Evolutionary conservation across 2,113 vertebrate genomes (phyloP), one percentile per base, ranked within the genome.

Genomic region (Vicugna pacos): DNA sequence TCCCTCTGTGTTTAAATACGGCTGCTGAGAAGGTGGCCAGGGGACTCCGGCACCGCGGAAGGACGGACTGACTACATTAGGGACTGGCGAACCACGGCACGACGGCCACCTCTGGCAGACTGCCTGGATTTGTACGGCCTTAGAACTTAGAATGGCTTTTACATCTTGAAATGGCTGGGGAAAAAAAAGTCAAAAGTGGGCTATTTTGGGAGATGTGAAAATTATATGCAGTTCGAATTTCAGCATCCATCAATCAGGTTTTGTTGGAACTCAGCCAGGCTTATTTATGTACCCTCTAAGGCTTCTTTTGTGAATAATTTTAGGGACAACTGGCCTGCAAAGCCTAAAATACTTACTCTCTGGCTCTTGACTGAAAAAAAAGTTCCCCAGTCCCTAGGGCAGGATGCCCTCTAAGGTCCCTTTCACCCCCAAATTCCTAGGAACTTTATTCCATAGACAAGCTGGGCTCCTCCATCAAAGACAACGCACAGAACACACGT

Each of bases 221-320:
- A 95, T 81, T 15, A 6, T 50, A n/a, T 42, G 56, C 62, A 67
- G 81, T 77, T 89, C 65, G 81, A 9, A 72, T 88, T 24, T 95
- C 26, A 46, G 42, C 19, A 17, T 87, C 70, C 64, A 24, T 22
- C 38, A 6, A 0, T 17, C 64, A 65, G 12, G 58, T 84, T 38
- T 84, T 54, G 28, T 3, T 54, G 64, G 42, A 72, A 54, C 12
- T 3, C 1, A 17, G 54, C 20, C 17, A 17, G 10, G 6, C 54
- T 93, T 8, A 4, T 14, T 30, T 46, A 24, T 8, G 8, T 46
- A 50, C 9, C 10, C 5, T 32, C 60, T 5, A 1, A 1, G 6
- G 69, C 20, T n/a, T 6, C 15, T 19, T 92, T 3, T 64, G 8
- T 15, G 38, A 54, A 16, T 12, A 12, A 12, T 26, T 73, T 4